Percentiles rank a stretch among this genome's conserved stretches.
These are phyloP conservation scores for Calliopsis andreniformis DNA, from an alignment of 1,140 invertebrate genomes.

Conservation along the genomic window DNA sequence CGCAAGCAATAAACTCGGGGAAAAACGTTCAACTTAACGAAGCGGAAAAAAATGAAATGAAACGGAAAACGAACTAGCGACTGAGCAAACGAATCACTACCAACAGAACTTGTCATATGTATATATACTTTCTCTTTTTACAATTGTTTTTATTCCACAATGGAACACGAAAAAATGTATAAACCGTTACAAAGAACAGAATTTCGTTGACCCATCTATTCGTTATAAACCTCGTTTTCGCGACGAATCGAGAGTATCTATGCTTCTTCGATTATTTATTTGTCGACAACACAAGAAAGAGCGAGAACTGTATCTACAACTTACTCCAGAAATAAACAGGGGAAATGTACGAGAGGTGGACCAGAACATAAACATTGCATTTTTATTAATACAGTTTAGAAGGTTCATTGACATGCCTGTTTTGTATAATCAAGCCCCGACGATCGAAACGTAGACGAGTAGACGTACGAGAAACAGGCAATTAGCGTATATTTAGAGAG, in stretches of 20 bases:
- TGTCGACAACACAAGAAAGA: no score
- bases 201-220: neutral
- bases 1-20: no score
- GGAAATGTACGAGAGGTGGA: slow-evolving; percentile 68
- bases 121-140: slow-evolving; percentile 23
- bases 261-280: slow-evolving; percentile 2
- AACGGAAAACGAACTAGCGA: neutral
- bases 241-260: no score
- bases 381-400: slow-evolving; percentile 70
- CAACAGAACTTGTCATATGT: slow-evolving; percentile 7
- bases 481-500: slow-evolving; percentile 26
- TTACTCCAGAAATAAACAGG: slow-evolving; percentile 46
- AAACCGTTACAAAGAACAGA: neutral
- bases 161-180: slow-evolving; percentile 1
- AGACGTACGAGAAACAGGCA: slow-evolving; percentile 30
- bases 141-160: neutral
- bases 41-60: slow-evolving; percentile 4
- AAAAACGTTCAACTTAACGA: neutral
- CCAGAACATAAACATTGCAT: slow-evolving; percentile 71
- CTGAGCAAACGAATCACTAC: slow-evolving; percentile 28
- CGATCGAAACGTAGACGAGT: slow-evolving; percentile 16
- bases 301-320: neutral
- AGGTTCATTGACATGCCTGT: slow-evolving; percentile 62
- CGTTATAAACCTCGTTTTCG: no score
- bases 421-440: slow-evolving; percentile 40